Evolutionary conservation across 2,113 vertebrate species (phyloP), one percentile per base, ranked within the genome.

Genomic region (Monopterus albus): DNA sequence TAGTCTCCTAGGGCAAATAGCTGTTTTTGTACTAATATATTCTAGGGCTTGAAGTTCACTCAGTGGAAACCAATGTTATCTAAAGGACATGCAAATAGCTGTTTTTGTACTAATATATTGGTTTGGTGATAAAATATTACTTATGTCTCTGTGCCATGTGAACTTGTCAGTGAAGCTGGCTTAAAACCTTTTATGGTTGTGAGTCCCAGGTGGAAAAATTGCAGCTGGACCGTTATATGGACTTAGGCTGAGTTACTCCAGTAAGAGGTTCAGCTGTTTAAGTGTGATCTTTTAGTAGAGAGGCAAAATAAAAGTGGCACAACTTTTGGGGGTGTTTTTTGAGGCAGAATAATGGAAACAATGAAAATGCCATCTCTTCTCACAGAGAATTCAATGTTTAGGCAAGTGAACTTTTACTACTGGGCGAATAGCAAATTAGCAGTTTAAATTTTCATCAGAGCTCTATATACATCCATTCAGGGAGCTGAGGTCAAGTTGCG

Each of bases 361-460:
- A 43, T 17, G 20, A 46, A 46, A 2, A 1, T 46, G 28, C 6
- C 9, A 21, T 33, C 14, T 53, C 35, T 39, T 43, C 20, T 61
- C 26, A 20, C 18, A 58, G 43, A 45, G 11, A 49, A 13, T n/a
- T 39, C 38, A 17, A 7, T 28, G 51, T 20, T 25, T 50, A 25
- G 31, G 7, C 62, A 65, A 43, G 13, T 65, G 62, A 53, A 51
- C 43, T 67, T 66, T 42, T 47, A 42, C 47, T 21, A 25, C 55
- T 75, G 49, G 57, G 23, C 47, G 75, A 82, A 71, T 86, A 73
- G 36, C 60, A 60, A 84, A 89, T 85, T 71, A 69, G 65, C 57
- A 61, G 80, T 78, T 89, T 79, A 85, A 83, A 79, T 83, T 85
- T 81, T 81, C 73, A 91, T 86, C 73, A 78, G 38, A 38, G 36